phyloP scores from a whole-genome alignment of 2,113 vertebrate species.

The Salvelinus sp. region DNA sequence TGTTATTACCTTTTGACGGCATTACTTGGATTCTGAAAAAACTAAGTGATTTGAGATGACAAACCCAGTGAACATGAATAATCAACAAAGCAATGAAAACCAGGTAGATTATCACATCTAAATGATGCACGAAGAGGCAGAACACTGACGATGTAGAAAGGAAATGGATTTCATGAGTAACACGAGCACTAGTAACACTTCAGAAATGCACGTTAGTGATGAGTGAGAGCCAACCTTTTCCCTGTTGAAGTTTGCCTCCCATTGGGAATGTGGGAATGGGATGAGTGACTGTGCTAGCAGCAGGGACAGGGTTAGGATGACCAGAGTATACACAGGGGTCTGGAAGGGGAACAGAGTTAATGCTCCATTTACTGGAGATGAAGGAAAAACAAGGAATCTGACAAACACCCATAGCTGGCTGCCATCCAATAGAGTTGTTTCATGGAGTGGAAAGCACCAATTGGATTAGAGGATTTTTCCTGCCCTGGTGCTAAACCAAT shows the following conservation, averaged over 20 bases:
- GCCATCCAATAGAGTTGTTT: too few species aligned
- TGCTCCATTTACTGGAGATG: not conserved
- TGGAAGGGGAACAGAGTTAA: conserved; percentile 10
- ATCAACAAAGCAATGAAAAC: too few species aligned
- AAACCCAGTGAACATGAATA: too few species aligned
- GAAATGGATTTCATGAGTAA: not conserved
- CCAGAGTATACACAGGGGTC: conserved; percentile 25
- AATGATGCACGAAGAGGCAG: not conserved
- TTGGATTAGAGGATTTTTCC: too few species aligned
- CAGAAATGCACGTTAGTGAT: not conserved
- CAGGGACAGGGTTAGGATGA: conserved; percentile 5
- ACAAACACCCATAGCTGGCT: not conserved
- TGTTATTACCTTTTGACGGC: not conserved
- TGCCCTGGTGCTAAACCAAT: too few species aligned
- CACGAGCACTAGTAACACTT: not conserved
- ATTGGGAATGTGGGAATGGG: conserved; percentile 15
- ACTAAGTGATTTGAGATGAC: too few species aligned
- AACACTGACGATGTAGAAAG: not conserved
- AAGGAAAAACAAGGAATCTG: conserved; percentile 4
- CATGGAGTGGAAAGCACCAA: too few species aligned
- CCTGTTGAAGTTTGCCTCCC: conserved; percentile 18
- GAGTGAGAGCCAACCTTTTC: conserved; percentile 24
- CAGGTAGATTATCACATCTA: not conserved
- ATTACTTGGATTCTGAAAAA: not conserved
- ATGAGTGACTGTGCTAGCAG: conserved; percentile 3